Base-by-base conservation (phyloP, 2,113 vertebrate genomes). In the Salvelinus alpinus region DNA sequence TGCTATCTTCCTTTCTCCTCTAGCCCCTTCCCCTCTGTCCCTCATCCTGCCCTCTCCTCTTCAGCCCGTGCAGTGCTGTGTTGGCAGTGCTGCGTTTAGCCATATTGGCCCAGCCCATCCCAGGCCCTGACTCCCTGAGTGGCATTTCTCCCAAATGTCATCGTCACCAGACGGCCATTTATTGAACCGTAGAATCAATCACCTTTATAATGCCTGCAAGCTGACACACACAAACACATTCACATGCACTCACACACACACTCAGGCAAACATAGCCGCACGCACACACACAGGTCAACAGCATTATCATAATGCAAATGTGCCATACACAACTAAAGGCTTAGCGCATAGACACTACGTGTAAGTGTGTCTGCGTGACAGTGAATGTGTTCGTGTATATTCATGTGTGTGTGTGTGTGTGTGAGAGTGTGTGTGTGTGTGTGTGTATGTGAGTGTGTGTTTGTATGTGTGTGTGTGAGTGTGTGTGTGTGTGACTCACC, bases 141-240 rank as follows among this genome's bases (percentile, higher is more conserved):
- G 92, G 93, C 93, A 92, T 92, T 94, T 95, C 91, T 92, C 93
- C 95, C 90, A 95, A 95, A 95, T 94, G 92, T 95, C 92, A 95
- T 84, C 80, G 85, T 88, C 89, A 86, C 90, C 92, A 94, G 85
- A 92, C 91, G 92, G 88, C 85, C 89, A 93, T 91, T 92, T 91
- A 94, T 94, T 94, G 93, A 93, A 91, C 93, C 73, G 89, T 88
- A 89, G 88, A 94, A 94, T 94, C 90, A 90, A 95, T 94, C 90
- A 93, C 88, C 93, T 92, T 91, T 92, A 90, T 93, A 90, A 94
- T 82, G 85, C 86, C 86, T 86, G 85, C 91, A 89, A 89, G 79
- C 85, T 93, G 94, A 94, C 94, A 95, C 88, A 66, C 54, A 11
- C 54, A 5, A 54, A 73, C 77, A 74, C 31, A 68, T 48, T 25